Conservation (phyloP, 2,888 invertebrate genomes). For the Baronia brevicornis region DNA sequence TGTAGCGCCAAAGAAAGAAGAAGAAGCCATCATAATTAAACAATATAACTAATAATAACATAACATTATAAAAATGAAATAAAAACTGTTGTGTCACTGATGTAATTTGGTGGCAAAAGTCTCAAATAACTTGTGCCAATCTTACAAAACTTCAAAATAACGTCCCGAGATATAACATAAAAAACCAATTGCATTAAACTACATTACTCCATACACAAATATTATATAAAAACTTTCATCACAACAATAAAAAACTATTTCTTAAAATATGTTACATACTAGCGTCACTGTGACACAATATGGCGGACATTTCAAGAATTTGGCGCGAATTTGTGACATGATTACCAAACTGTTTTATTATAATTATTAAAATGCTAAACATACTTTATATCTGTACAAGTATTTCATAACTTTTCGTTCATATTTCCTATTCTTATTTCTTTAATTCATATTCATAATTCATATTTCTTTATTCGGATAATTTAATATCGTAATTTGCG, state of each 20-base stretch:
- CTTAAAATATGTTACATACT: neutral
- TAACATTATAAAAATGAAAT: no score
- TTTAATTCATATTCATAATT: neutral
- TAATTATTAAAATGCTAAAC: neutral
- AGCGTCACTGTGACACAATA: neutral
- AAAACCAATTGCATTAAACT: no score
- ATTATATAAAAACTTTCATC: neutral
- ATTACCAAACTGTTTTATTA: neutral
- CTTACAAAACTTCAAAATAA: no score
- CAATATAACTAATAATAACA: no score
- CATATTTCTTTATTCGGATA: no score
- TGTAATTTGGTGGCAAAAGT: no score
- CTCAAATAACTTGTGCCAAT: no score
- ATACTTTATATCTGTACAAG: neutral
- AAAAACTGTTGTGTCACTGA: no score
- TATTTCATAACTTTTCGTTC: conserved; percentile 1
- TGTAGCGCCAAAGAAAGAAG: no score
- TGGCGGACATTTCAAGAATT: neutral
- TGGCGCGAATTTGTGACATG: neutral
- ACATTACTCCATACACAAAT: neutral
- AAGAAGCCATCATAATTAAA: no score
- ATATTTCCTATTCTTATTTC: neutral
- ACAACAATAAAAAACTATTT: neutral
- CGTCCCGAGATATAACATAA: no score
- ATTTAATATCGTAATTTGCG: no score